Evolutionary conservation across 2,113 vertebrate genomes (phyloP), one percentile per base, ranked within the genome.

Genomic region (Ptyas mucosa): DNA sequence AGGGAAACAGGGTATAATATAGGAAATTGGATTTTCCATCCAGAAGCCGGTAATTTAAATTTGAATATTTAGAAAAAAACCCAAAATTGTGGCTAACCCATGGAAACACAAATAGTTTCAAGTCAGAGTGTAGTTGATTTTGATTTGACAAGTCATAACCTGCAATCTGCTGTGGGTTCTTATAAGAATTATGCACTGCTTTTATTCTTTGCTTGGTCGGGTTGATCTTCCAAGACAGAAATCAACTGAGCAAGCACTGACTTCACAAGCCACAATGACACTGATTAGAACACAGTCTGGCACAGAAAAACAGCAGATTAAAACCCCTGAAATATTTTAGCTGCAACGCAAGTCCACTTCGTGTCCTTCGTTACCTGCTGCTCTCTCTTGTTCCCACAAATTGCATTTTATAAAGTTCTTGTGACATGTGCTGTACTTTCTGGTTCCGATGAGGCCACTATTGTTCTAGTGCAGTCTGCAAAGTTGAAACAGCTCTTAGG

Each of bases 401-500:
- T 55, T 18, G 26, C 81, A 46, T 92, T 61, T 34, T 34, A 29
- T 34, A 93, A 88, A 92, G 69, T 81, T 29, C 39, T 55, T 43
- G 1, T 81, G 7, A 87, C 18, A 21, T 4, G 15, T 14, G 21
- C 29, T 29, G 34, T 61, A 53, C 18, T 61, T 93, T 94, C 94
- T 95, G 92, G 53, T 93, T 93, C 87, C 88, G 55, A 88, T 89
- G 93, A 94, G 53, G 9, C 55, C 1, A 0, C 57, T 87, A 54
- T 57, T 88, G 57, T 69, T 49, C 58, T 85, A 86, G 18, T 53
- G 21, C 18, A 85, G 43, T 49, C 8, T 75, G 26, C 58, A 51
- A 2, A 46, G 57, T 51, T 86, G 51, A 89, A 0, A 1, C 18
- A 34, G 21, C 11, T 12, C 64, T 88, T 29, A 21, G 0, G 0